phyloP scores from a whole-genome alignment of 2,113 vertebrate genomes.

The Urocynchramus pylzowi region DNA sequence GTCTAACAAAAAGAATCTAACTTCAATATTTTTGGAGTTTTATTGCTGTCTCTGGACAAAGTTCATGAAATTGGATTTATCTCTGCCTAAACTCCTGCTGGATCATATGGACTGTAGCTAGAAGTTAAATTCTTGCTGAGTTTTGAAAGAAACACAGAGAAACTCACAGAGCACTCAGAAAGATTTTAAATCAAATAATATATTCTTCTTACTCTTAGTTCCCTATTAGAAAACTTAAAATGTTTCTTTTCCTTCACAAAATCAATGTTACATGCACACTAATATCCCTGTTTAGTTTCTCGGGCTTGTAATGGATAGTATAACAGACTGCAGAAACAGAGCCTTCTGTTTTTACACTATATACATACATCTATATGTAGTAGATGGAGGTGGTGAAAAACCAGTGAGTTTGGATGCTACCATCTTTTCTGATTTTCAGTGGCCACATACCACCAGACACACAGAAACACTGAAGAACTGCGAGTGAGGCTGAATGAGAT shows the following conservation, averaged over 20 bases:
- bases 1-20: not conserved
- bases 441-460: rapidly evolving
- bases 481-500: not conserved
- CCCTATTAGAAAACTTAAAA: not conserved
- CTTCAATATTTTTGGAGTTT: not conserved
- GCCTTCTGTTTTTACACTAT: not conserved
- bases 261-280: not conserved
- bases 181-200: not conserved
- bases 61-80: not conserved
- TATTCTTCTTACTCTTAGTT: not conserved
- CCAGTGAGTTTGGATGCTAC: not conserved
- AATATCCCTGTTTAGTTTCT: not conserved
- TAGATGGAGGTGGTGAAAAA: not conserved
- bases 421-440: not conserved
- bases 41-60: not conserved
- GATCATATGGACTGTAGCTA: not conserved
- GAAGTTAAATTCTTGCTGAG: not conserved
- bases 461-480: not conserved
- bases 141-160: not conserved
- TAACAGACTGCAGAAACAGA: not conserved
- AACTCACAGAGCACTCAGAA: not conserved
- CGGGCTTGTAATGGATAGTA: not conserved
- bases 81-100: not conserved
- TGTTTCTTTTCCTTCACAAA: not conserved
- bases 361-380: not conserved